A percentile compares a stretch with the other conserved stretches of the same genome.
Conservation (phyloP, 2,888 invertebrate genomes). For the Crepidodera aurea region DNA sequence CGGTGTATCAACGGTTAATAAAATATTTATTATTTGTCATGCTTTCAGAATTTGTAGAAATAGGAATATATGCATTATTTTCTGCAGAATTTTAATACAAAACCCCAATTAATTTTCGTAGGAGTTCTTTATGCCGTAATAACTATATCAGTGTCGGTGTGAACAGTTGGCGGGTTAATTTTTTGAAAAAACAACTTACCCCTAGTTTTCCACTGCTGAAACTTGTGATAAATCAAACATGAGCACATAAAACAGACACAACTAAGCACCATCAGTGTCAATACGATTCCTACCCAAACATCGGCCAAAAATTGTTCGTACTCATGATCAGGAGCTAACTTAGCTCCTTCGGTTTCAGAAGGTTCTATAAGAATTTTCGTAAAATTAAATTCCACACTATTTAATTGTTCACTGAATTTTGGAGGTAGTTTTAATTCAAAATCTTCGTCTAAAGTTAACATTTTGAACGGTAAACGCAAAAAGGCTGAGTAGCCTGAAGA, state of each 20-base stretch:
- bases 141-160: too few relatives aligned
- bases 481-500: too few relatives aligned
- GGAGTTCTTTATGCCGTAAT: too few relatives aligned
- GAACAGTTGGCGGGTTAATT: too few relatives aligned
- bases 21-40: too few relatives aligned
- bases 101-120: too few relatives aligned
- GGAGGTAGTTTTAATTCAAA: constrained; percentile 38
- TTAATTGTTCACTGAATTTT: constrained; percentile 29
- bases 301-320: constrained; percentile 69
- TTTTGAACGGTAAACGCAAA: constrained; percentile 21
- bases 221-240: constrained; percentile 70
- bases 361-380: constrained; percentile 39
- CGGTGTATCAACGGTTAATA: too few relatives aligned
- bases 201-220: constrained; percentile 70
- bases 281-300: constrained; percentile 70
- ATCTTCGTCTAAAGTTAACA: constrained; percentile 41
- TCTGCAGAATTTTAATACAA: too few relatives aligned
- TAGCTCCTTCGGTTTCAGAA: constrained; percentile 30
- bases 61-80: too few relatives aligned
- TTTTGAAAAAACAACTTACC: too few relatives aligned
- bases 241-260: constrained; percentile 71
- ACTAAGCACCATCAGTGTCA: constrained; percentile 68
- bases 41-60: too few relatives aligned
- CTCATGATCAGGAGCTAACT: constrained; percentile 62
- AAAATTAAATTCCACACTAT: constrained; percentile 41